Evolutionary conservation across 2,888 invertebrate species (phyloP), one percentile per base, ranked within the genome.

Genomic region (Orchesella flavescens): DNA sequence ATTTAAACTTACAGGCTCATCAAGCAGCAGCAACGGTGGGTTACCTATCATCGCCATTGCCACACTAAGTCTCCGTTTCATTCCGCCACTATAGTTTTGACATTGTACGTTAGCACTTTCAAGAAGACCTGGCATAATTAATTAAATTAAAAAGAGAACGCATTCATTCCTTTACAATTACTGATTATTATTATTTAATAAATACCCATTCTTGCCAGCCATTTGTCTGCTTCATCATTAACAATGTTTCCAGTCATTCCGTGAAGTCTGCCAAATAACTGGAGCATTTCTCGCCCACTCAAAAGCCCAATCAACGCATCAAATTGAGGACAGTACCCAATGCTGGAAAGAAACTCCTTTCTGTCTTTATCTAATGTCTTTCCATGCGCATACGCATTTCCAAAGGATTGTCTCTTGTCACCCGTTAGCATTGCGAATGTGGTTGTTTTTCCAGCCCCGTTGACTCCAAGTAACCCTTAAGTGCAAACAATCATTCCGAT

Each of bases 261-360:
- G 3, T 95, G 92, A 69, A 97, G 90, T 15, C 93, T 91, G 1
- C 94, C 94, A 90, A 95, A 93, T 83, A 95, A 91, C 65, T 90
- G 90, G 66, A 97, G 90, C 89, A 94, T 94, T 89, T 96, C 94
- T 78, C 92, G 91, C 0, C 95, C 94, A 13, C 95, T 95, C 89
- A 96, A 92, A 88, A 94, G 94, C 78, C 92, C 93, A 88, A 96
- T 94, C 63, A 97, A 90, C 0, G 95, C 95, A 90, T 95, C 94
- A 90, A 94, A 94, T 91, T 97, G 97, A 0, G 97, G 97, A 90
- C 97, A 97, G 90, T 97, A 97, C 34, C 97, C 96, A 89, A 97
- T 68, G 10, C 69, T 80, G 17, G 73, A 21, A 1, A 72, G 19
- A 55, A 78, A 83, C 10, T 49, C 49, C n/a, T 46, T 57, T 10